Conservation (phyloP, 2,797 vertebrate genomes). For the Miopithecus talapoin region DNA sequence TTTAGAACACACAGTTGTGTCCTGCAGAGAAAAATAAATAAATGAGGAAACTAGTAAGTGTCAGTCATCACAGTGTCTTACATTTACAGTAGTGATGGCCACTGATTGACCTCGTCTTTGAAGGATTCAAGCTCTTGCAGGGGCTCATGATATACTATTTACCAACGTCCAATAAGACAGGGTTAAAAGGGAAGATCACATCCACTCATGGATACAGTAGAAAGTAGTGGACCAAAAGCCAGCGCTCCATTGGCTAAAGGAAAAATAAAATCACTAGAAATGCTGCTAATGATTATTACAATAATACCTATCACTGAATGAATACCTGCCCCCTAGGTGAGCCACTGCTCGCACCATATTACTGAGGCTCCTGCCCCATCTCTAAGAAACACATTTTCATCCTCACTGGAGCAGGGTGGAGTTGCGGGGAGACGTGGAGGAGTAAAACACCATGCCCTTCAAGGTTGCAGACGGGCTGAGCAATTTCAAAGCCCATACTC, state of each 20-base stretch:
- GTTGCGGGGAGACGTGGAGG: too few species aligned
- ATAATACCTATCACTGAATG: background rate
- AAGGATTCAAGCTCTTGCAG: background rate
- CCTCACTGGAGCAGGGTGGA: background rate
- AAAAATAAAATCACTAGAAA: background rate
- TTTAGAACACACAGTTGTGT: background rate
- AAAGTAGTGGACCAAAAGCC: background rate
- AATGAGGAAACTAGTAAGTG: background rate
- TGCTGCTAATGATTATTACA: background rate
- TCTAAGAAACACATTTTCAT: background rate
- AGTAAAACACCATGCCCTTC: background rate
- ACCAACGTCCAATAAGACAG: fast-evolving
- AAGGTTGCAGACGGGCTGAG: background rate
- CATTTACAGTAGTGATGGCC: background rate
- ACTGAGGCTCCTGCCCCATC: background rate
- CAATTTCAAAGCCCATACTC: background rate
- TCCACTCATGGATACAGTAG: background rate
- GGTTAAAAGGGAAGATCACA: background rate
- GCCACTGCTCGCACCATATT: fast-evolving
- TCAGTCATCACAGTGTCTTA: background rate
- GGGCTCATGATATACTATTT: background rate
- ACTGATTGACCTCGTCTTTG: background rate
- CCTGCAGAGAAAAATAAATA: background rate
- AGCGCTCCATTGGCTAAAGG: background rate
- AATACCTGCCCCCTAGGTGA: background rate